Conservation (phyloP, 2,888 invertebrate species). For the Microctonus aethiopoides region DNA sequence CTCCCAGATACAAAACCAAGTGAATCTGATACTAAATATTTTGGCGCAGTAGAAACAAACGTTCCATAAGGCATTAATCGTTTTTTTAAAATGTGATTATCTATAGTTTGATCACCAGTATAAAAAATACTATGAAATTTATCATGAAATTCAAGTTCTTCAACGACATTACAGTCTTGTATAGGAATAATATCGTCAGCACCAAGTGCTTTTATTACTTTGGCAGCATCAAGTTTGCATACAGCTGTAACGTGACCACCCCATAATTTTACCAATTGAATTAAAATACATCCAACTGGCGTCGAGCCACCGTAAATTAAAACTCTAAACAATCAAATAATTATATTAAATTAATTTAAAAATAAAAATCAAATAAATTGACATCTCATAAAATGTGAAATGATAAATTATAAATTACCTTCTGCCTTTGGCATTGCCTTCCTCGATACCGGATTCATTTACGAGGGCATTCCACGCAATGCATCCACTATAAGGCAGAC, state of each 20-base stretch:
- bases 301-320: constrained; percentile 72
- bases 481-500: constrained; percentile 73
- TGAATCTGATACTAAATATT: constrained; percentile 69
- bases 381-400: constrained; percentile 9
- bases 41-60: constrained; percentile 69
- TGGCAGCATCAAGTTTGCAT: constrained; percentile 69
- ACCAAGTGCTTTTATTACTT: constrained; percentile 71
- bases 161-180: constrained; percentile 54
- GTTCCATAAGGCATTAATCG: constrained; percentile 64
- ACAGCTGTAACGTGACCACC: constrained; percentile 71
- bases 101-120: constrained; percentile 65
- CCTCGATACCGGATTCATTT: constrained; percentile 67
- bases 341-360: constrained; percentile 22
- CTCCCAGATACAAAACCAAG: constrained; percentile 68
- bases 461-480: constrained; percentile 70
- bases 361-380: constrained; percentile 3
- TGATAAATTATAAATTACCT: constrained; percentile 64
- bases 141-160: constrained; percentile 57
- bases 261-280: constrained; percentile 72
- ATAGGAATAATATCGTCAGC: constrained; percentile 69
- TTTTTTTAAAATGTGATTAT: constrained; percentile 60
- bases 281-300: constrained; percentile 72
- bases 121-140: constrained; percentile 69
- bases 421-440: constrained; percentile 69
- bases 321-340: constrained; percentile 62